These are phyloP conservation scores for Chaenocephalus aceratus DNA, from an alignment of 2,113 vertebrate species.

Conservation along the genomic window DNA sequence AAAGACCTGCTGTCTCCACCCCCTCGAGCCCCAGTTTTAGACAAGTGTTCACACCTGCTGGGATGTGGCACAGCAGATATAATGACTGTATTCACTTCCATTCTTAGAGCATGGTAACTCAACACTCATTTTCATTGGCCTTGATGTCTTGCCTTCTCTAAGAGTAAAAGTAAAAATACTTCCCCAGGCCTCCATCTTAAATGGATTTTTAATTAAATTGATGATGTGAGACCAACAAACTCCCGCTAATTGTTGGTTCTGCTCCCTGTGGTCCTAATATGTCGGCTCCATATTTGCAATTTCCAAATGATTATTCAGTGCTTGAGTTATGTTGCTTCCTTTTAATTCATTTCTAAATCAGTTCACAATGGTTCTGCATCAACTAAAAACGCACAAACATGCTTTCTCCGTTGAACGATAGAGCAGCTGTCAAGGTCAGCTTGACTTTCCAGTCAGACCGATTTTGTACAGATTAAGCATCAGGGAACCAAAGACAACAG, in stretches of 20 bases:
- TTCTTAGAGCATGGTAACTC: constrained; percentile 43
- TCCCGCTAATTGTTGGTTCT: constrained; percentile 68
- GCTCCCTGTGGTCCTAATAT: constrained; percentile 75
- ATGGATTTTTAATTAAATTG: constrained; percentile 81
- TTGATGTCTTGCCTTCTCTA: constrained; percentile 57
- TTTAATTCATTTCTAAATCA: constrained; percentile 60
- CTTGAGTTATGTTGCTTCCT: constrained; percentile 72
- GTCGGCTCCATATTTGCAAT: constrained; percentile 65
- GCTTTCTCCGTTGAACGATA: constrained; percentile 23
- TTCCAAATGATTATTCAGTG: constrained; percentile 73
- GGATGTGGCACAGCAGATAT: constrained; percentile 36
- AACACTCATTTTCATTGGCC: constrained; percentile 56
- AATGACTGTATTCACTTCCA: constrained; percentile 49
- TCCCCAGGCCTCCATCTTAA: constrained; percentile 70
- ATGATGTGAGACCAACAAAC: constrained; percentile 80
- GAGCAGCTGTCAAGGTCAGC: constrained; percentile 54
- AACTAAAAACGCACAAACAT: constrained; percentile 27
- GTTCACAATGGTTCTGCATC: constrained; percentile 44
- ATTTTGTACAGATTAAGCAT: constrained; percentile 52
- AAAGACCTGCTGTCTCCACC: constrained; percentile 16
- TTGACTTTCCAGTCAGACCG: constrained; percentile 30
- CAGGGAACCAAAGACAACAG: constrained; percentile 50
- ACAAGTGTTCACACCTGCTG: constrained; percentile 32
- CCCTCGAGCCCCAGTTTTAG: constrained; percentile 30
- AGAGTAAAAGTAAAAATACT: constrained; percentile 41